A percentile compares a stretch with the other conserved stretches of the same genome.
Evolutionary conservation across 2,797 vertebrate species (phyloP).

Genomic region (Sebastes minor): DNA sequence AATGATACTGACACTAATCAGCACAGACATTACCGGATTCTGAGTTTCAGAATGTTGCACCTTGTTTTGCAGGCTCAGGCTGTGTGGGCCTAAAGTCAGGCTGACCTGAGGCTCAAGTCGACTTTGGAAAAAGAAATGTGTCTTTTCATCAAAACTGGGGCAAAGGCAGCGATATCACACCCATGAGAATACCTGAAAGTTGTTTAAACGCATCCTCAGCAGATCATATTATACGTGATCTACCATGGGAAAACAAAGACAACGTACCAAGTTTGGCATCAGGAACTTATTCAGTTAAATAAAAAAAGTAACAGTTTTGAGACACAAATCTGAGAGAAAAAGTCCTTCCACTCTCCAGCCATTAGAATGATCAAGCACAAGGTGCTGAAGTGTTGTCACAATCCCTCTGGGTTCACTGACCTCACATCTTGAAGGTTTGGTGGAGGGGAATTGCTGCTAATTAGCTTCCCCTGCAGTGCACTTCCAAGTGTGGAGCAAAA

Average conservation of each 20-base stretch:
- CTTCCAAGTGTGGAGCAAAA: conserved; percentile 23
- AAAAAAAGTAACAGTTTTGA: background rate
- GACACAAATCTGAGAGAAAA: background rate
- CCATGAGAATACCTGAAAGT: background rate
- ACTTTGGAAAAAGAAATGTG: background rate
- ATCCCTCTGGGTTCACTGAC: conserved; percentile 23
- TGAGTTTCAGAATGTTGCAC: background rate
- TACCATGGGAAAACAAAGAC: background rate
- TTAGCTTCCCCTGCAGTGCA: conserved; percentile 17
- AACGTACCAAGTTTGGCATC: background rate
- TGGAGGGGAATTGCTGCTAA: background rate
- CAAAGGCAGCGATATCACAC: background rate
- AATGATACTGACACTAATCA: background rate
- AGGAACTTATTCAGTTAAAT: background rate
- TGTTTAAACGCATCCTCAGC: background rate
- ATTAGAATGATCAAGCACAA: conserved; percentile 18
- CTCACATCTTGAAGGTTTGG: conserved; percentile 17
- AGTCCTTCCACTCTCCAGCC: background rate
- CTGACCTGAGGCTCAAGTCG: background rate
- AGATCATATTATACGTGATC: background rate
- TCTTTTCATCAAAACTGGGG: background rate
- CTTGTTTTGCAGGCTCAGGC: conserved; percentile 1
- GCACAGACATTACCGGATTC: background rate
- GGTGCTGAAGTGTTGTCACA: background rate
- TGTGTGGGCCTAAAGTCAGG: background rate